phyloP scores from a whole-genome alignment of 2,113 vertebrate species.

The Sander vitreus region DNA sequence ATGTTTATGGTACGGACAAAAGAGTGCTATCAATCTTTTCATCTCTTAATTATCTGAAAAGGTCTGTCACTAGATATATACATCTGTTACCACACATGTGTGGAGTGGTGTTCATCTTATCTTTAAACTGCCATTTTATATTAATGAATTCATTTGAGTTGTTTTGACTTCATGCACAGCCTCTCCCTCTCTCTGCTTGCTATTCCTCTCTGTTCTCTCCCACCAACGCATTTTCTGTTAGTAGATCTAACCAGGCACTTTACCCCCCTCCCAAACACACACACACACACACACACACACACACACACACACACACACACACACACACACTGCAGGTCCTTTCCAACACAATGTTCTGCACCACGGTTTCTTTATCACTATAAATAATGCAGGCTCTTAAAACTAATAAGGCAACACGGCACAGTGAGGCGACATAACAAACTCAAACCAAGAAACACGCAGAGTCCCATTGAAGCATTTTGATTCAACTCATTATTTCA shows the following conservation, averaged over 20 bases:
- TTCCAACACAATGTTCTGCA: slow-evolving; percentile 41
- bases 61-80: too few relatives aligned
- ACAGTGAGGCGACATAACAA: slow-evolving; percentile 23
- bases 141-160: neutral
- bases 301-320: too few relatives aligned
- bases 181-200: slow-evolving; percentile 8
- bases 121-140: slow-evolving; percentile 13
- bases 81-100: neutral
- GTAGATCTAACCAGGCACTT: slow-evolving; percentile 59
- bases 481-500: slow-evolving; percentile 17
- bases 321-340: slow-evolving; percentile 35
- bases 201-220: slow-evolving; percentile 45
- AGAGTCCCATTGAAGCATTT: slow-evolving; percentile 14
- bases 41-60: too few relatives aligned
- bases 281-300: too few relatives aligned
- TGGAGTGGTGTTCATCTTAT: neutral
- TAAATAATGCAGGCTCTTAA: slow-evolving; percentile 72
- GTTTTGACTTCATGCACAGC: slow-evolving; percentile 8
- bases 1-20: too few relatives aligned
- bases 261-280: slow-evolving; percentile 12
- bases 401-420: slow-evolving; percentile 53
- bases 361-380: slow-evolving; percentile 52
- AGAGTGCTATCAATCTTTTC: too few relatives aligned
- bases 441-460: slow-evolving; percentile 16
- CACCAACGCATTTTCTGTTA: slow-evolving; percentile 60